Percentiles rank a stretch among this genome's conserved stretches.
These are phyloP conservation scores for Anguilla japonica DNA, from an alignment of 2,113 vertebrate species.

Conservation along the genomic window DNA sequence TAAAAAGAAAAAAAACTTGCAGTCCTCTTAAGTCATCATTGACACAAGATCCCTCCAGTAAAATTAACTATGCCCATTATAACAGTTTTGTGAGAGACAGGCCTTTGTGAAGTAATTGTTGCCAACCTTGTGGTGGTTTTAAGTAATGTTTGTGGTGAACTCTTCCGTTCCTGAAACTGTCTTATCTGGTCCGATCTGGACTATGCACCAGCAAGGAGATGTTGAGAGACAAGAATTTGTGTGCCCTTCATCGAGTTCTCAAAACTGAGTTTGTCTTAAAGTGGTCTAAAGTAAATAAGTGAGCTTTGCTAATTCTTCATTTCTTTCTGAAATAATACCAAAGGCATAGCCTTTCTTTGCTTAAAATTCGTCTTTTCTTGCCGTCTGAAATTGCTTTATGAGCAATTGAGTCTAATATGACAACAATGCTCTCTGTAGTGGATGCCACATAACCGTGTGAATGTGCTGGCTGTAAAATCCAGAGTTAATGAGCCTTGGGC, in stretches of 20 bases:
- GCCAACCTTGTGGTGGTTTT: neutral
- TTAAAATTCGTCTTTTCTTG: neutral
- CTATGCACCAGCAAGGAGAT: slow-evolving; percentile 12
- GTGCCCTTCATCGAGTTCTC: slow-evolving; percentile 7
- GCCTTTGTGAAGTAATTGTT: neutral
- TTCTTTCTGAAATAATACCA: neutral
- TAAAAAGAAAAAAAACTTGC: neutral
- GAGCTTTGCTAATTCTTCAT: neutral
- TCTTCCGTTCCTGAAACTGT: neutral
- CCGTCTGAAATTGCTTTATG: slow-evolving; percentile 13
- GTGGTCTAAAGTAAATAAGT: neutral
- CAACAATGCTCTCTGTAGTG: slow-evolving; percentile 15
- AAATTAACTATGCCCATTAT: neutral
- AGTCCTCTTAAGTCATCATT: neutral
- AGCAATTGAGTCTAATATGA: slow-evolving; percentile 19
- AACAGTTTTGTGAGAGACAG: neutral
- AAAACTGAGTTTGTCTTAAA: neutral
- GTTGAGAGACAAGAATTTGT: slow-evolving; percentile 16
- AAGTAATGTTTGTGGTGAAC: neutral
- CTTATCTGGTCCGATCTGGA: slow-evolving; percentile 5
- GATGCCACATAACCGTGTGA: slow-evolving; percentile 28
- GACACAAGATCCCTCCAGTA: neutral
- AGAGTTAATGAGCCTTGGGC: slow-evolving; percentile 36
- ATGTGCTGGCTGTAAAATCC: slow-evolving; percentile 35
- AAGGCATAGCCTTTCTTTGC: neutral